Evolutionary conservation across 2,113 vertebrate genomes (phyloP).

Genomic region (Carassius carassius): DNA sequence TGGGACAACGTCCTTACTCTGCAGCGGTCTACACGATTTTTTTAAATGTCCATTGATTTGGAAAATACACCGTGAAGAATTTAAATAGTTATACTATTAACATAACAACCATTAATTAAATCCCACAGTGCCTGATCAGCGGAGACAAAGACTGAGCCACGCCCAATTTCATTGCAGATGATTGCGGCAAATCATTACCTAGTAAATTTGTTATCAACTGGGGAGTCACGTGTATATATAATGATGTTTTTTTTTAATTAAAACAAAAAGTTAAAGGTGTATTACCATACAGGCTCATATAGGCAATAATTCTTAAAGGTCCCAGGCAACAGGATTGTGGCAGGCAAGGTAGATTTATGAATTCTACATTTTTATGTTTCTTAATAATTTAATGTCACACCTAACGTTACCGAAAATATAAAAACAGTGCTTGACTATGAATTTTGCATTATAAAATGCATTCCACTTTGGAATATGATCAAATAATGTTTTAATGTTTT

Average conservation of each 20-base stretch:
- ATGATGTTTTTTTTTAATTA: no score
- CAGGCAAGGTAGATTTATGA: neutral
- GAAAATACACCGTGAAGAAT: no score
- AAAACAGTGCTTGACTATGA: neutral
- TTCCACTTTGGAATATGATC: neutral
- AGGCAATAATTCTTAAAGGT: no score
- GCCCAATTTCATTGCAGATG: no score
- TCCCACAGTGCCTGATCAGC: no score
- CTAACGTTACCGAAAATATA: neutral
- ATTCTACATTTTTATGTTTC: neutral
- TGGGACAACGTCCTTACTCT: neutral
- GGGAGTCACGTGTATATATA: neutral
- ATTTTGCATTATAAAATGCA: neutral
- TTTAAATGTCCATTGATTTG: no score
- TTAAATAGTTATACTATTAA: no score
- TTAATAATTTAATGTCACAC: neutral
- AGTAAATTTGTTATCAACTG: neutral
- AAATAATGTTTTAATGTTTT: no score
- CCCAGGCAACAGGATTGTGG: neutral
- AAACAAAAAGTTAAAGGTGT: neutral
- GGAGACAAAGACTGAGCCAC: no score
- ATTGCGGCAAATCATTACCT: neutral
- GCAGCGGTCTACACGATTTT: no score
- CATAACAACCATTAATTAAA: no score
- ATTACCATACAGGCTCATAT: neutral